These are phyloP conservation scores for Trachymyrmex cornetzi DNA, from an alignment of 1,140 invertebrate species.

Conservation along the genomic window DNA sequence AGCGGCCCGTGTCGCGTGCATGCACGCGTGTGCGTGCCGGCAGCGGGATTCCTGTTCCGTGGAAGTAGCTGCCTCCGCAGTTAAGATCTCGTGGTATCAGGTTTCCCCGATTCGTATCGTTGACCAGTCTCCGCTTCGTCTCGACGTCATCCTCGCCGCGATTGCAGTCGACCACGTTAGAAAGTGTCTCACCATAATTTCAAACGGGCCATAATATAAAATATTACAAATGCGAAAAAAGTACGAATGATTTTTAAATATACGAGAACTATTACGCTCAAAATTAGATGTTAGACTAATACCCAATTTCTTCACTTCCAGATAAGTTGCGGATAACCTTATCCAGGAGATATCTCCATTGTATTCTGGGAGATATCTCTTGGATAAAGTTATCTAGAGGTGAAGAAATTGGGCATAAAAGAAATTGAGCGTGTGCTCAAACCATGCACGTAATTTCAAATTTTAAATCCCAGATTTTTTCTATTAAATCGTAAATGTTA, in stretches of 20 bases:
- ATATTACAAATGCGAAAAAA: neutral
- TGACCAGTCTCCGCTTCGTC: conserved; percentile 69
- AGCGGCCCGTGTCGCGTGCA: conserved; percentile 50
- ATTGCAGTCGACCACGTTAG: conserved; percentile 4
- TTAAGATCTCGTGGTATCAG: conserved; percentile 76
- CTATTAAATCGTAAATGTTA: neutral
- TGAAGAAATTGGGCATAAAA: too few relatives aligned
- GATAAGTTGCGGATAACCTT: too few relatives aligned
- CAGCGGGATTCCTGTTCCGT: conserved; percentile 72
- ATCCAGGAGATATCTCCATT: too few relatives aligned
- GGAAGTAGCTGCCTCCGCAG: conserved; percentile 76
- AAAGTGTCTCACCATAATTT: conserved; percentile 1
- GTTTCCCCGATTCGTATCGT: conserved; percentile 77
- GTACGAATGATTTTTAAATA: neutral
- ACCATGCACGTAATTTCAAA: neutral
- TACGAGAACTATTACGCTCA: too few relatives aligned
- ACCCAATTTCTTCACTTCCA: too few relatives aligned
- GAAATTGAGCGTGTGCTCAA: neutral
- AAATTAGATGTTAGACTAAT: too few relatives aligned
- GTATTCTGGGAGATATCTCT: too few relatives aligned
- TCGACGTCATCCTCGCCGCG: conserved; percentile 68
- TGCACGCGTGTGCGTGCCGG: conserved; percentile 61
- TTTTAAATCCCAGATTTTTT: neutral
- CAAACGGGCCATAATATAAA: neutral
- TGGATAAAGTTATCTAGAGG: too few relatives aligned